These are phyloP conservation scores for Eilema griseolum DNA, from an alignment of 2,888 invertebrate species.

Conservation along the genomic window DNA sequence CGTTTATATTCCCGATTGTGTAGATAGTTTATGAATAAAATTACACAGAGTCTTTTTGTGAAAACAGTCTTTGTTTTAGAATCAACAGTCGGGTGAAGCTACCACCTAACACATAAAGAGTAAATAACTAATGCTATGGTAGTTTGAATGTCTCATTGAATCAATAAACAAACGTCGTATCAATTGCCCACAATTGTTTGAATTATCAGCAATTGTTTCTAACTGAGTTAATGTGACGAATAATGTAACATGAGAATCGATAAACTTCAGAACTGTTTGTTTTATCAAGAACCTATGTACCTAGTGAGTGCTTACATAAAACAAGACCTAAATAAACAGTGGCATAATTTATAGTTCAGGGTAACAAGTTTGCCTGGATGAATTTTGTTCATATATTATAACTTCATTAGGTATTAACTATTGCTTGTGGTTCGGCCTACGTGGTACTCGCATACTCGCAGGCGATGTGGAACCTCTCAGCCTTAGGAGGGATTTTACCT, in stretches of 20 bases:
- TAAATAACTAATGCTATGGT: slow-evolving; percentile 2
- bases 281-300: not conserved
- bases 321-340: not conserved
- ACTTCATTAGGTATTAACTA: not conserved
- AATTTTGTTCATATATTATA: not conserved
- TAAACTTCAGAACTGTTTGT: not conserved
- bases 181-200: slow-evolving; percentile 7
- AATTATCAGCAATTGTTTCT: slow-evolving; percentile 13
- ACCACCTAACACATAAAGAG: not conserved
- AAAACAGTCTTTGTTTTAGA: not conserved
- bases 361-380: not conserved
- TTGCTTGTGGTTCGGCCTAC: not conserved
- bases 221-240: slow-evolving; percentile 1
- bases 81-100: not conserved
- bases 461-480: too few relatives aligned
- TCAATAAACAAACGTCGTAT: slow-evolving; percentile 10
- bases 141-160: slow-evolving; percentile 8
- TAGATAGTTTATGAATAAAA: not conserved
- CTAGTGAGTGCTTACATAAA: not conserved
- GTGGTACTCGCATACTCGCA: too few relatives aligned
- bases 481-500: too few relatives aligned
- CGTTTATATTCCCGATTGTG: not conserved
- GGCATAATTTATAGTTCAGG: not conserved
- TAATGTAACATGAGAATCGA: not conserved
- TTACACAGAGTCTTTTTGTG: not conserved